A percentile compares a stretch with the other conserved stretches of the same genome.
These are phyloP conservation scores for Diarsia dahlii DNA, from an alignment of 2,888 invertebrate species.

Conservation along the genomic window DNA sequence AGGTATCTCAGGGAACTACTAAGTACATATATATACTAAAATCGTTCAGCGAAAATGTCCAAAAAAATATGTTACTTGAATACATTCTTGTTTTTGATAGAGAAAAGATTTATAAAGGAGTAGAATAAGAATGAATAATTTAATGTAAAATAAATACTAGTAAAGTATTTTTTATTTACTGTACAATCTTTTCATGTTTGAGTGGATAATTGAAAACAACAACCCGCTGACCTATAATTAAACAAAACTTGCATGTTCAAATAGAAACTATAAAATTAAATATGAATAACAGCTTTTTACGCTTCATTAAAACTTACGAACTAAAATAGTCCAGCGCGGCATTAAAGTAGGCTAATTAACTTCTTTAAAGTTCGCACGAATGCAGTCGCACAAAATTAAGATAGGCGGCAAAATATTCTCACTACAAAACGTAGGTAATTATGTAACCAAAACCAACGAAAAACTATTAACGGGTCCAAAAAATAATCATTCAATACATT, in stretches of 20 bases:
- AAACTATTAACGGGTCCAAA: conserved; percentile 80
- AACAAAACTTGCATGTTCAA: conserved; percentile 36
- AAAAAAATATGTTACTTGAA: too few species aligned
- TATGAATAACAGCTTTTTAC: conserved; percentile 51
- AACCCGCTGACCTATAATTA: conserved; percentile 9
- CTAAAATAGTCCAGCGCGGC: conserved; percentile 43
- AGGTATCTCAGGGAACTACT: conserved; percentile 5
- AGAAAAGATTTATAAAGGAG: too few species aligned
- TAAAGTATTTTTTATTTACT: too few species aligned
- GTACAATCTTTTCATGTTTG: conserved; percentile 3
- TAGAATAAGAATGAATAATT: too few species aligned
- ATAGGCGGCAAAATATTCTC: conserved; percentile 52
- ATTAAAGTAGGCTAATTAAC: conserved; percentile 62
- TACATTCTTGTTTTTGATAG: too few species aligned
- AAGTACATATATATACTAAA: background rate
- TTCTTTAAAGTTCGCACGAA: conserved; percentile 64
- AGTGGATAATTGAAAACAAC: background rate
- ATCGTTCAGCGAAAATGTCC: too few species aligned
- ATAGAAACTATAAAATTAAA: conserved; percentile 29
- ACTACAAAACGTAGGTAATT: conserved; percentile 68
- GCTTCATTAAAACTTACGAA: conserved; percentile 59
- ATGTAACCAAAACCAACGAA: conserved; percentile 79
- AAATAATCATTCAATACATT: conserved; percentile 83
- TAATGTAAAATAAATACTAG: too few species aligned
- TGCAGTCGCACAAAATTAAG: conserved; percentile 52